Conservation (phyloP, 2,888 invertebrate species). For the Cephus runcator region DNA sequence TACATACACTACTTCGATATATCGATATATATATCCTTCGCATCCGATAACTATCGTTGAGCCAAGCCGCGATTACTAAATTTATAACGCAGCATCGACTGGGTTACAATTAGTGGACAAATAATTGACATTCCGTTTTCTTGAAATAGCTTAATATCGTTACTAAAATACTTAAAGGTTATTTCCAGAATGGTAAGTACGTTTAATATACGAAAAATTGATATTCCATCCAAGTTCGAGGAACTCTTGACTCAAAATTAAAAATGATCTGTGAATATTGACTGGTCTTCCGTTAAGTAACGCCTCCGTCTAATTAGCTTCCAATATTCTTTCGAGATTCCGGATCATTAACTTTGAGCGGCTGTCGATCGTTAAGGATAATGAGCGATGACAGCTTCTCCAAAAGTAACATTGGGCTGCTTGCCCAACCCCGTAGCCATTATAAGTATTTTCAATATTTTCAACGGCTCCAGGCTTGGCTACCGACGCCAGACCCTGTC, state of each 20-base stretch:
- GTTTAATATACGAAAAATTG: not conserved
- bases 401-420: not conserved
- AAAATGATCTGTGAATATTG: not conserved
- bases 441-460: not conserved
- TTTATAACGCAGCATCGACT: not conserved
- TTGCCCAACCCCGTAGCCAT: not conserved
- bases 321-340: conserved; percentile 41
- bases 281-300: conserved; percentile 32
- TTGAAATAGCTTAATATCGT: not conserved
- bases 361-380: conserved; percentile 35
- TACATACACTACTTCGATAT: not conserved
- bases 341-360: conserved; percentile 41
- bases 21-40: no score
- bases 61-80: no score
- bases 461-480: not conserved
- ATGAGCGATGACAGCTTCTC: conserved; percentile 36
- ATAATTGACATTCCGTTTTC: not conserved
- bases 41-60: no score
- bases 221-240: not conserved
- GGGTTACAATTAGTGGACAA: not conserved
- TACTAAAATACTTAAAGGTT: not conserved
- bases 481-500: not conserved
- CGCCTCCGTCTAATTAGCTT: conserved; percentile 47
- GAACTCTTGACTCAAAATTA: not conserved
- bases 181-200: not conserved